phyloP scores from a whole-genome alignment of 2,113 vertebrate species.

The Etia nguti region DNA sequence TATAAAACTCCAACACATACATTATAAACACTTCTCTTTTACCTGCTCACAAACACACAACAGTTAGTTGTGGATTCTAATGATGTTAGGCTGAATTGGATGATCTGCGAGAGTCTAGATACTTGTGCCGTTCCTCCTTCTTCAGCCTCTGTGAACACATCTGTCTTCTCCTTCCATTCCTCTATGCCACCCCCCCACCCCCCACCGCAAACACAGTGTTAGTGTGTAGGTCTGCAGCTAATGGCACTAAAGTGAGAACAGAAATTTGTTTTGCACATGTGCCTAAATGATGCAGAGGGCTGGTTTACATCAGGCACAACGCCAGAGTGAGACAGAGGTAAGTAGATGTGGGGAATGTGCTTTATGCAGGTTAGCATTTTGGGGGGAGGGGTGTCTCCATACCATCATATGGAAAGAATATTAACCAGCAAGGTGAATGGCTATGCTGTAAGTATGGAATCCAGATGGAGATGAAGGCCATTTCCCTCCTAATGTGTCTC shows the following conservation, averaged over 20 bases:
- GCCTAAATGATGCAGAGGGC: conserved; percentile 2
- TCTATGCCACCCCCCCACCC: neutral
- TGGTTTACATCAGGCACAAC: neutral
- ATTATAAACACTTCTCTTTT: neutral
- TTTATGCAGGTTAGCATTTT: neutral
- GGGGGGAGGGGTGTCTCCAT: neutral
- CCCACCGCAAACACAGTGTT: neutral
- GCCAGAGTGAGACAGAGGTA: neutral
- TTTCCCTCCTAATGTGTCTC: neutral
- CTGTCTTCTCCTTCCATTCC: conserved; percentile 11
- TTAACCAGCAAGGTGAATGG: neutral
- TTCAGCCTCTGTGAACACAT: conserved; percentile 13
- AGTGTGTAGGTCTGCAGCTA: conserved; percentile 11
- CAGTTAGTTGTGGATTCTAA: neutral
- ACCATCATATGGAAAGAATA: conserved; percentile 29
- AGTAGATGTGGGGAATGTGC: neutral
- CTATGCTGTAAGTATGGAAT: neutral
- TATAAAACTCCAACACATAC: conserved; percentile 8
- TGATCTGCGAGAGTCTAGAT: neutral
- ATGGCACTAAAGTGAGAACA: neutral
- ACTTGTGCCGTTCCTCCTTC: neutral
- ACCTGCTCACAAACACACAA: neutral
- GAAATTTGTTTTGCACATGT: conserved; percentile 56
- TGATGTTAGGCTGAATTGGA: neutral
- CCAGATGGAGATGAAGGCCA: neutral